Percentiles rank a stretch among this genome's conserved stretches.
These are phyloP conservation scores for Tenualosa ilisha DNA, from an alignment of 2,797 vertebrate genomes.

Conservation along the genomic window DNA sequence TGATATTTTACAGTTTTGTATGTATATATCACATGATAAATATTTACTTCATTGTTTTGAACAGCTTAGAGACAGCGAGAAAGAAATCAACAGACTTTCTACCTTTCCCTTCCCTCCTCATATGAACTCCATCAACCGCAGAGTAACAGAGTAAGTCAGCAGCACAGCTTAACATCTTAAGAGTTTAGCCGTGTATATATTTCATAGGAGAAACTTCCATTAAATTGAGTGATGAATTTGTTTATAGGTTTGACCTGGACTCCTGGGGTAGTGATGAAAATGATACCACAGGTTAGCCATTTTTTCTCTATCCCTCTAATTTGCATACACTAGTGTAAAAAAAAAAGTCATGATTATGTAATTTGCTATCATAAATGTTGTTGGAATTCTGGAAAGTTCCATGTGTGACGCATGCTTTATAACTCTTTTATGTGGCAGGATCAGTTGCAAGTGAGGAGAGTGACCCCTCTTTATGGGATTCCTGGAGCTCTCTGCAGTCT, in stretches of 20 bases:
- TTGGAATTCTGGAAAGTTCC: background rate
- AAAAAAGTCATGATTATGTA: background rate
- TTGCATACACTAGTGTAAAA: background rate
- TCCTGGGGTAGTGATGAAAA: slow-evolving; percentile 69
- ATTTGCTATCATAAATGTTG: background rate
- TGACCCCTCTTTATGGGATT: slow-evolving; percentile 66
- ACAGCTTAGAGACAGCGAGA: slow-evolving; percentile 78
- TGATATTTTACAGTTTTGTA: background rate
- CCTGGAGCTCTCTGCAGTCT: slow-evolving; percentile 70
- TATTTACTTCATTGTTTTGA: background rate
- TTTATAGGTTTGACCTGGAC: slow-evolving; percentile 65
- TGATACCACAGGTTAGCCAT: slow-evolving; percentile 30
- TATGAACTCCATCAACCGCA: slow-evolving; percentile 85
- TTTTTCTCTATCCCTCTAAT: background rate
- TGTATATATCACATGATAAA: background rate
- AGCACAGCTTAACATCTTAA: background rate
- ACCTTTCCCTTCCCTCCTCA: slow-evolving; percentile 92
- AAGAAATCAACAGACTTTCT: slow-evolving; percentile 92
- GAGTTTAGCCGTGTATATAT: background rate
- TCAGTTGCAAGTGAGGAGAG: slow-evolving; percentile 57
- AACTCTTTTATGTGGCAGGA: background rate
- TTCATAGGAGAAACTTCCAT: background rate
- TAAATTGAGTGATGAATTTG: background rate
- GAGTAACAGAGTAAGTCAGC: slow-evolving; percentile 74
- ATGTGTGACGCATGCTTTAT: background rate